These are phyloP conservation scores for Xenus cinereus DNA, from an alignment of 2,113 vertebrate species.

Conservation along the genomic window DNA sequence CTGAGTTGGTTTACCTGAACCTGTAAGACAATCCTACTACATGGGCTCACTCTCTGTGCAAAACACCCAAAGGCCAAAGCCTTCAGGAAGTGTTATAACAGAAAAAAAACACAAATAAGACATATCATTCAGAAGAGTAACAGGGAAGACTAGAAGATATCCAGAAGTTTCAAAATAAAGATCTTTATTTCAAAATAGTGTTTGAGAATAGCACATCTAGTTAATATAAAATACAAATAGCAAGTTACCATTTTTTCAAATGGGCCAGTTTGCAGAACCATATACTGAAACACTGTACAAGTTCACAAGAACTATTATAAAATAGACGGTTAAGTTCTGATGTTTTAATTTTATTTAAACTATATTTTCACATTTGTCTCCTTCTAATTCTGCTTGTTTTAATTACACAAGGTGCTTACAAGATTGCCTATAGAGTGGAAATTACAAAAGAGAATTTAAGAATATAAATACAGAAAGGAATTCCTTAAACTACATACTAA, in stretches of 20 bases:
- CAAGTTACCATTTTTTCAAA: slow-evolving; percentile 51
- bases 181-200: slow-evolving; percentile 76
- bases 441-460: slow-evolving; percentile 46
- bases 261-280: slow-evolving; percentile 11
- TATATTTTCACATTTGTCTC: slow-evolving; percentile 71
- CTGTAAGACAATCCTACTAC: neutral
- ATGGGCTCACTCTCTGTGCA: neutral
- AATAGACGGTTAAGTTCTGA: slow-evolving; percentile 33
- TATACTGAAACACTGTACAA: slow-evolving; percentile 43
- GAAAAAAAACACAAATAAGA: neutral
- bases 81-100: neutral
- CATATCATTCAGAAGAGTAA: neutral
- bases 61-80: neutral
- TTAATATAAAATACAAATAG: slow-evolving; percentile 68
- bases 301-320: slow-evolving; percentile 49
- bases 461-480: slow-evolving; percentile 67
- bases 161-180: slow-evolving; percentile 64
- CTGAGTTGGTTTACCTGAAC: neutral
- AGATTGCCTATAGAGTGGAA: slow-evolving; percentile 32
- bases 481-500: slow-evolving; percentile 55
- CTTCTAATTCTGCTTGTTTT: slow-evolving; percentile 32
- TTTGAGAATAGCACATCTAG: slow-evolving; percentile 70
- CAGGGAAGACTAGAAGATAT: neutral
- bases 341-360: slow-evolving; percentile 43
- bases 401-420: slow-evolving; percentile 60